Evolutionary conservation across 2,888 invertebrate genomes (phyloP).

Genomic region (Luperina nickerlii): DNA sequence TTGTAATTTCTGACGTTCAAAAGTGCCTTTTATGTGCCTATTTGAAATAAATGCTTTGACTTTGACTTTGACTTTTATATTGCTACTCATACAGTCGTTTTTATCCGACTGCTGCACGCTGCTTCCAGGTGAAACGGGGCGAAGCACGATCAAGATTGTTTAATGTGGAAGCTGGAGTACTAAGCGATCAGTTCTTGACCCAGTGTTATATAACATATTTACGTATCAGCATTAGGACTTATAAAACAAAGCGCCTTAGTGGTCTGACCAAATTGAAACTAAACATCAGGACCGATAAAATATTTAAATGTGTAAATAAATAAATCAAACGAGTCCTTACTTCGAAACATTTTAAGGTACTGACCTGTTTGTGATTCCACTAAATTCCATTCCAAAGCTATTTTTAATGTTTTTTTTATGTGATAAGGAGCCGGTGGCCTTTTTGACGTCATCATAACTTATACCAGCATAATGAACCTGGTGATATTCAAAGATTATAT

Average conservation of each 20-base stretch:
- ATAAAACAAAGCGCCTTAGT: neutral
- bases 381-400: slow-evolving; percentile 78
- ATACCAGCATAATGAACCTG: slow-evolving; percentile 77
- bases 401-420: slow-evolving; percentile 39
- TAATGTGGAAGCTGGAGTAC: neutral
- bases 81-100: no score
- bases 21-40: no score
- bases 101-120: neutral
- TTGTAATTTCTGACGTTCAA: no score
- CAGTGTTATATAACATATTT: neutral
- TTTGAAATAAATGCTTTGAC: no score
- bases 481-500: neutral
- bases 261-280: neutral
- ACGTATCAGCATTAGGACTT: neutral
- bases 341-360: neutral
- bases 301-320: neutral
- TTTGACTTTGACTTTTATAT: no score
- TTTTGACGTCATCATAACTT: slow-evolving; percentile 69
- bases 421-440: slow-evolving; percentile 64
- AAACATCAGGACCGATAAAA: neutral
- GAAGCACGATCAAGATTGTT: neutral
- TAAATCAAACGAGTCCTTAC: no score
- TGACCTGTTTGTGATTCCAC: slow-evolving; percentile 77
- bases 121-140: no score
- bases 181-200: neutral